Evolutionary conservation across 1,140 invertebrate genomes (phyloP).

Genomic region (Drosophila punjabiensis): DNA sequence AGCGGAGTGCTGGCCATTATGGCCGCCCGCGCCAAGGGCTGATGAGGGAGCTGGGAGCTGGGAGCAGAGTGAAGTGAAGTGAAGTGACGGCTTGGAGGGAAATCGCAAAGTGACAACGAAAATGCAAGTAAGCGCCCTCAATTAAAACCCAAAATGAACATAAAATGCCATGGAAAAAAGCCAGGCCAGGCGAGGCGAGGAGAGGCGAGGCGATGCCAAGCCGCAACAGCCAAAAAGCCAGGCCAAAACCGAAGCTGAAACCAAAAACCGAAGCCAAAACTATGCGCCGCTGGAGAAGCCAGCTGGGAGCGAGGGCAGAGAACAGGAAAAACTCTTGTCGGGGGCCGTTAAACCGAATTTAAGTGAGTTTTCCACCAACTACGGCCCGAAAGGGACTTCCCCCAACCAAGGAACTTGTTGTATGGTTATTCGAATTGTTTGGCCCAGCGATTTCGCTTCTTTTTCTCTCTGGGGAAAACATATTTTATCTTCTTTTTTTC

Average conservation of each 20-base stretch:
- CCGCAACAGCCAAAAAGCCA: constrained; percentile 59
- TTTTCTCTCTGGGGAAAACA: constrained; percentile 15
- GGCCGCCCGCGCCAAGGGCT: constrained; percentile 5
- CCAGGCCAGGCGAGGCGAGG: background rate
- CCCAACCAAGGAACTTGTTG: constrained; percentile 21
- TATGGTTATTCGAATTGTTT: constrained; percentile 47
- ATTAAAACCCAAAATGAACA: constrained; percentile 80
- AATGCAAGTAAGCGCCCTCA: constrained; percentile 79
- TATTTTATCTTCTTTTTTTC: constrained; percentile 12
- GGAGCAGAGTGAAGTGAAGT: constrained; percentile 4
- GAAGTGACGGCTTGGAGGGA: constrained; percentile 26
- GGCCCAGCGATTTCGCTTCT: constrained; percentile 1
- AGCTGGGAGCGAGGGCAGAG: constrained; percentile 23
- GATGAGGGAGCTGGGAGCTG: background rate
- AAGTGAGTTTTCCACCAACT: constrained; percentile 50
- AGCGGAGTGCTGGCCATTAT: constrained; percentile 44
- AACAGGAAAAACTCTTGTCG: constrained; percentile 41
- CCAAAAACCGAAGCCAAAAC: constrained; percentile 54
- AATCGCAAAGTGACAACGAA: constrained; percentile 80
- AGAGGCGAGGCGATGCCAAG: constrained; percentile 24
- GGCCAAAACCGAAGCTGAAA: constrained; percentile 54
- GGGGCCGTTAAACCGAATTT: constrained; percentile 56
- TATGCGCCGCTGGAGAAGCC: constrained; percentile 34
- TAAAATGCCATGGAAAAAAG: constrained; percentile 65
- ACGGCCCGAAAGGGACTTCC: background rate